Percentiles rank a stretch among this genome's conserved stretches.
These are phyloP conservation scores for Progne subis DNA, from an alignment of 2,113 vertebrate genomes.

Conservation along the genomic window DNA sequence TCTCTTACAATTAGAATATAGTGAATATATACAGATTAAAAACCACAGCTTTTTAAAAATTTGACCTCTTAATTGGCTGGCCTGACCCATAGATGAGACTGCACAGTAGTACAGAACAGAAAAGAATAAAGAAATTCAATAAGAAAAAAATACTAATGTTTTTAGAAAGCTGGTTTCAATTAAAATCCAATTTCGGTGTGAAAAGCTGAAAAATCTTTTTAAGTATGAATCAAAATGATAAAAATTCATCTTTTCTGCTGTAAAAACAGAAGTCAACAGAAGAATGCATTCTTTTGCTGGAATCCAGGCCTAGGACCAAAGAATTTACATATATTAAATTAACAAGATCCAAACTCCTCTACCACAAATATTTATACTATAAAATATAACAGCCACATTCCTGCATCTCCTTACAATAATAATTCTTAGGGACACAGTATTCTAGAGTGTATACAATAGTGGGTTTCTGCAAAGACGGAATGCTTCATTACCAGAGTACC, in stretches of 20 bases:
- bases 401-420: constrained; percentile 55
- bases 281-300: constrained; percentile 44
- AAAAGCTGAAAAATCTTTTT: constrained; percentile 9
- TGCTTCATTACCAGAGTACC: constrained; percentile 59
- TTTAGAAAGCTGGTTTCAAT: constrained; percentile 6
- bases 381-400: constrained; percentile 51
- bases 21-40: background rate
- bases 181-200: constrained; percentile 1
- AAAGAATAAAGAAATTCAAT: background rate
- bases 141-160: background rate
- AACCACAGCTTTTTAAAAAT: background rate
- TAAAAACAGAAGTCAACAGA: constrained; percentile 15
- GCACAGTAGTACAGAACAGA: background rate
- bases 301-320: constrained; percentile 3
- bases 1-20: constrained; percentile 18
- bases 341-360: constrained; percentile 36
- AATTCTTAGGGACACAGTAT: constrained; percentile 44
- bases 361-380: constrained; percentile 43
- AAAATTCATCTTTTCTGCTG: constrained; percentile 16
- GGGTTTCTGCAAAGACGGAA: constrained; percentile 48
- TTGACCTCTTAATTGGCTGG: background rate
- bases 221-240: background rate
- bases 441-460: background rate
- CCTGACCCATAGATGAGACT: background rate
- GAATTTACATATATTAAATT: constrained; percentile 49